Evolutionary conservation across 2,797 vertebrate species (phyloP).

Genomic region (Netta rufina): DNA sequence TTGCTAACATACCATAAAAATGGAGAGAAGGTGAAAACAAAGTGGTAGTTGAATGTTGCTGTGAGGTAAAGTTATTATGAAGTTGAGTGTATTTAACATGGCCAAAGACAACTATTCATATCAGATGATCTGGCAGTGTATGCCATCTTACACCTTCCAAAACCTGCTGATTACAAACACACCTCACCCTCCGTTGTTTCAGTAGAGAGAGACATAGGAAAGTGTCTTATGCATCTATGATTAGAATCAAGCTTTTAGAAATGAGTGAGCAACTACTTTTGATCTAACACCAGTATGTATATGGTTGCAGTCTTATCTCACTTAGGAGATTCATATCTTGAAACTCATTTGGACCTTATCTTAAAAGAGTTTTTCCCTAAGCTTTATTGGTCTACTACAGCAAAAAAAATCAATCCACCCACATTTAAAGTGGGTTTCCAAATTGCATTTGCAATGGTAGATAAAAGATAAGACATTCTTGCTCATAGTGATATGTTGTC

Average conservation of each 20-base stretch:
- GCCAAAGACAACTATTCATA: background rate
- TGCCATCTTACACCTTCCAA: background rate
- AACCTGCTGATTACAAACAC: conserved; percentile 44
- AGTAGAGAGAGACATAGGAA: background rate
- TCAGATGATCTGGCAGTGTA: background rate
- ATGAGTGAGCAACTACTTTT: conserved; percentile 55
- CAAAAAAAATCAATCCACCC: background rate
- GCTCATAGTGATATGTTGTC: background rate
- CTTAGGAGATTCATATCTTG: conserved; percentile 21
- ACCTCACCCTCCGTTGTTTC: background rate
- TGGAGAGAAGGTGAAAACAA: background rate
- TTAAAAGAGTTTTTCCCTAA: conserved; percentile 8
- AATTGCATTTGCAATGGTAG: conserved; percentile 4
- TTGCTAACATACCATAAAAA: background rate
- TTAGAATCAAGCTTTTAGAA: conserved; percentile 43
- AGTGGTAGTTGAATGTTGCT: background rate
- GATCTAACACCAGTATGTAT: background rate
- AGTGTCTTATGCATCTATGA: background rate
- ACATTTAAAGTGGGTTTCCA: conserved; percentile 21
- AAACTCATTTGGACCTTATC: conserved; percentile 25
- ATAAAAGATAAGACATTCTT: conserved; percentile 19
- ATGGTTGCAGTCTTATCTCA: conserved; percentile 41
- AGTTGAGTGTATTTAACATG: background rate
- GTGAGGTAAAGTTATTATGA: background rate
- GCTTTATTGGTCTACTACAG: conserved; percentile 10